Evolutionary conservation across 1,140 invertebrate genomes (phyloP).

Genomic region (Sarcophaga bullata): DNA sequence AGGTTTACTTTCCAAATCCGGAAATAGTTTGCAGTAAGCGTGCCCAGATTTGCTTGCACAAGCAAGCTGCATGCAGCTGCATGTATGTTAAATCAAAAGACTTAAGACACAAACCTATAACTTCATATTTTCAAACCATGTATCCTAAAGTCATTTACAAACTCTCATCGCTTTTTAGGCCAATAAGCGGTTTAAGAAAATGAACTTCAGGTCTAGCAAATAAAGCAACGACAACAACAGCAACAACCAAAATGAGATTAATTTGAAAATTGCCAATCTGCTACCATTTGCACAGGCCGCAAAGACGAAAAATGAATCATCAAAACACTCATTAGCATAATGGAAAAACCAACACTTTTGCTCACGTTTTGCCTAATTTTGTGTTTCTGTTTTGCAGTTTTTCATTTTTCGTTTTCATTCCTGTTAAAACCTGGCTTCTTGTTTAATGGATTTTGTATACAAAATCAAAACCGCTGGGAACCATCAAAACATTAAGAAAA

Average conservation of each 20-base stretch:
- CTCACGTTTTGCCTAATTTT: slow-evolving; percentile 36
- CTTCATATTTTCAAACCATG: no score
- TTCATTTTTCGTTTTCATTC: not conserved
- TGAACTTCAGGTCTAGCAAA: no score
- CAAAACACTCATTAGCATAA: slow-evolving; percentile 36
- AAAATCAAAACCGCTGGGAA: not conserved
- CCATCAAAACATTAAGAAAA: not conserved
- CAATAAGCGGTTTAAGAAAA: no score
- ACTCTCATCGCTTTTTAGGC: not conserved
- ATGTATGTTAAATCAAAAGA: not conserved
- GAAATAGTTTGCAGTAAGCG: no score
- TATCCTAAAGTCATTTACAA: not conserved
- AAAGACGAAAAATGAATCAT: not conserved
- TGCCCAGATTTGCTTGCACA: no score
- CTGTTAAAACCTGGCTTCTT: not conserved
- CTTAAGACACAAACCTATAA: not conserved
- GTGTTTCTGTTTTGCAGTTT: no score
- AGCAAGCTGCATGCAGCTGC: no score
- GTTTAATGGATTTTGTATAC: not conserved
- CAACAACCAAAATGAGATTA: not conserved
- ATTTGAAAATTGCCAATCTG: slow-evolving; percentile 15
- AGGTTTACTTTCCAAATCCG: no score
- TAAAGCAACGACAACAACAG: no score
- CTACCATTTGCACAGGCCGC: not conserved
- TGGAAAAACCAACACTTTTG: slow-evolving; percentile 37